Evolutionary conservation across 1,140 invertebrate genomes (phyloP).

Genomic region (Drosophila pseudoobscura): DNA sequence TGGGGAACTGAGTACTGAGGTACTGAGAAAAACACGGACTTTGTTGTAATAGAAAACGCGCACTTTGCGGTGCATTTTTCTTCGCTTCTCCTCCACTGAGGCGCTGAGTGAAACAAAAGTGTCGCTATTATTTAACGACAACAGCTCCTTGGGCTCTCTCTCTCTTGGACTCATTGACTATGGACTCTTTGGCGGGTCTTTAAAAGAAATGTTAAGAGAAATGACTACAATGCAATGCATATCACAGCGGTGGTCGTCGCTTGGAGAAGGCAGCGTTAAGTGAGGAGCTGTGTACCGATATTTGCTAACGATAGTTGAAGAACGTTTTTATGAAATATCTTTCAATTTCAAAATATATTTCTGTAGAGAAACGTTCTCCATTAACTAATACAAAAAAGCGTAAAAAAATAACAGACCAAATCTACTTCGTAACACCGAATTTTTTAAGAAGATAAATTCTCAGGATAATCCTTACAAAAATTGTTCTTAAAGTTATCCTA

Average conservation of each 20-base stretch:
- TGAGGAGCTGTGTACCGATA: not conserved
- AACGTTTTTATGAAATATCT: too few relatives aligned
- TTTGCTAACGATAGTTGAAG: too few relatives aligned
- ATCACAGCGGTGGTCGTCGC: conserved; percentile 15
- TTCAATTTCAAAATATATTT: too few relatives aligned
- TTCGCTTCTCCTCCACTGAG: conserved; percentile 9
- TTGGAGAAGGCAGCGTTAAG: not conserved
- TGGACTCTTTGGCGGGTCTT: conserved; percentile 33
- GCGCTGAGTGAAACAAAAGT: conserved; percentile 66
- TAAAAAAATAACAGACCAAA: too few relatives aligned
- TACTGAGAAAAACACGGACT: conserved; percentile 29
- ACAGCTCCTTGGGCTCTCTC: conserved; percentile 54
- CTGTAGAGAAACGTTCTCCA: not conserved
- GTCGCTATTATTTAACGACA: conserved; percentile 79
- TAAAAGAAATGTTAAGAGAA: conserved; percentile 59
- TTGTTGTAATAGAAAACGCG: conserved; percentile 72
- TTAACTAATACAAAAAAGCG: too few relatives aligned
- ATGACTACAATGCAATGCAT: conserved; percentile 32
- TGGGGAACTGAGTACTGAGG: not conserved
- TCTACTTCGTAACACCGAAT: too few relatives aligned
- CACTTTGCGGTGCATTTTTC: conserved; percentile 68
- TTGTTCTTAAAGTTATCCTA: too few relatives aligned
- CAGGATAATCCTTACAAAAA: too few relatives aligned
- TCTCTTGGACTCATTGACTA: too few relatives aligned
- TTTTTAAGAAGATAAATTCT: too few relatives aligned